Percentiles rank a stretch among this genome's conserved stretches.
Conservation (phyloP, 2,113 vertebrate genomes). For the Syngnathus scovelli region DNA sequence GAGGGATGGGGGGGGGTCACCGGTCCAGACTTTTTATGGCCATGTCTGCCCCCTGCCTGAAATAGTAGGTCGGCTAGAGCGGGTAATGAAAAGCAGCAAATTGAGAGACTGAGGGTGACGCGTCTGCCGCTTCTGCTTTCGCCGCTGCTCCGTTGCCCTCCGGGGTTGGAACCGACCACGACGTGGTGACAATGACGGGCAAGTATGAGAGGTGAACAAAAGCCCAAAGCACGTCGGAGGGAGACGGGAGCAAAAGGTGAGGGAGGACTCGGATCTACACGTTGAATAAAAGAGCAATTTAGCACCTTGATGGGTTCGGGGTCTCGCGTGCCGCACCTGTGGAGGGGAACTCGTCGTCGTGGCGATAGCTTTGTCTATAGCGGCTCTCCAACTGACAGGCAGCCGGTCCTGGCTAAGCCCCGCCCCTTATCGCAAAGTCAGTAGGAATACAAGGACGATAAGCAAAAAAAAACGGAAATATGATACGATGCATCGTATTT, state of each 20-base stretch:
- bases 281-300: constrained; percentile 53
- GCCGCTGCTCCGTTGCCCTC: constrained; percentile 82
- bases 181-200: constrained; percentile 88
- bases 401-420: too few species aligned
- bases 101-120: constrained; percentile 70
- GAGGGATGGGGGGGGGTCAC: constrained; percentile 33
- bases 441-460: neutral
- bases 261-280: constrained; percentile 30
- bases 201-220: constrained; percentile 79
- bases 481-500: neutral
- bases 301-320: constrained; percentile 37
- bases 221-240: constrained; percentile 62
- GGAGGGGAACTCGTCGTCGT: constrained; percentile 6
- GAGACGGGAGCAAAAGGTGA: constrained; percentile 53
- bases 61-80: constrained; percentile 77
- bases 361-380: neutral
- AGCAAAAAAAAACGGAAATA: neutral
- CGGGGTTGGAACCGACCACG: constrained; percentile 86
- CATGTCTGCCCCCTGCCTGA: constrained; percentile 69
- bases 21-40: constrained; percentile 63
- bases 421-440: neutral
- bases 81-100: constrained; percentile 65
- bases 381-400: too few species aligned
- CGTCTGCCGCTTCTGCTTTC: constrained; percentile 33
- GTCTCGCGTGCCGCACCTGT: constrained; percentile 30